Conservation (phyloP, 2,797 vertebrate species). For the Oryzias sinensis region DNA sequence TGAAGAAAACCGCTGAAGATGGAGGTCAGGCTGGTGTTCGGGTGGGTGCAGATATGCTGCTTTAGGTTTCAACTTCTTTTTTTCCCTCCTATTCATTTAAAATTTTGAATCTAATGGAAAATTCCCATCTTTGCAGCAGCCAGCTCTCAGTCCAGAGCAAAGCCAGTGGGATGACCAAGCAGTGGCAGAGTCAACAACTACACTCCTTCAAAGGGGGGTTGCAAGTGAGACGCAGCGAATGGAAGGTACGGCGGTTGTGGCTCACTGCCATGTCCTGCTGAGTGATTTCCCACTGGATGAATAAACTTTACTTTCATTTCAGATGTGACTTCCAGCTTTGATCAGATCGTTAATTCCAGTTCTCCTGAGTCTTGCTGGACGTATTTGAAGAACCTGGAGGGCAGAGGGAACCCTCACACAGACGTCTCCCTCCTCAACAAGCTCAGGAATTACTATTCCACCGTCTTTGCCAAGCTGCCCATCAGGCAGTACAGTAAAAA, state of each 20-base stretch:
- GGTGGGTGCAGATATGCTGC: constrained; percentile 47
- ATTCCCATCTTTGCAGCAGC: constrained; percentile 46
- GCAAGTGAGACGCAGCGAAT: constrained; percentile 54
- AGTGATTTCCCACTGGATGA: background rate
- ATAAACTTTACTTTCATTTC: constrained; percentile 4
- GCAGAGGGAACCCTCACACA: constrained; percentile 80
- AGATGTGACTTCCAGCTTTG: constrained; percentile 88
- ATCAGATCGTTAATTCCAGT: constrained; percentile 82
- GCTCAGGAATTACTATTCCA: constrained; percentile 87
- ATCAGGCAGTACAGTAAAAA: constrained; percentile 86
- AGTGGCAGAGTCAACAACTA: constrained; percentile 76
- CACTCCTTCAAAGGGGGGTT: constrained; percentile 73
- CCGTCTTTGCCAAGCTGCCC: constrained; percentile 84
- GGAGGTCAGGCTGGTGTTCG: constrained; percentile 46
- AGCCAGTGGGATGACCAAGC: constrained; percentile 71
- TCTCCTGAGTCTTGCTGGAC: constrained; percentile 87
- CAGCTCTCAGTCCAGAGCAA: constrained; percentile 61
- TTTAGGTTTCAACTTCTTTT: background rate
- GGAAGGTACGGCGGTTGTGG: constrained; percentile 56
- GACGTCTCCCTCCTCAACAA: constrained; percentile 81
- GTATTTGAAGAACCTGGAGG: constrained; percentile 87
- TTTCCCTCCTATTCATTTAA: background rate
- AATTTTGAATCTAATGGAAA: background rate
- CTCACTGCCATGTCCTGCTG: background rate
- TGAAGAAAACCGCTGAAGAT: constrained; percentile 54